phyloP scores from a whole-genome alignment of 2,113 vertebrate species.

The Coreoperca whiteheadi region DNA sequence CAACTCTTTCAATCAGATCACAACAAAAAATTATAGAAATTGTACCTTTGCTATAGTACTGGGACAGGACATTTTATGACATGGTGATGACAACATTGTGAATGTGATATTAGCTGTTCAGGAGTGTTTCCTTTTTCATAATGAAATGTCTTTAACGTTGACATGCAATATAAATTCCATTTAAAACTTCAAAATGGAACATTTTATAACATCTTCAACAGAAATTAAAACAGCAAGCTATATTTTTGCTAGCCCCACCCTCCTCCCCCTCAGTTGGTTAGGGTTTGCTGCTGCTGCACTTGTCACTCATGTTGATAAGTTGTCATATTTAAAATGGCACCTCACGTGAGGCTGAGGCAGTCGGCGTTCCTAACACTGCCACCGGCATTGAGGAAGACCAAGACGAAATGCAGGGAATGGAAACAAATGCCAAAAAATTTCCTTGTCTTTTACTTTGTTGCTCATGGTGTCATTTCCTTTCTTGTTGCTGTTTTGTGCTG shows the following conservation, averaged over 20 bases:
- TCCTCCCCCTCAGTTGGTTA: neutral
- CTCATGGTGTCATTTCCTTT: neutral
- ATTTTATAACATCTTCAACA: neutral
- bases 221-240: neutral
- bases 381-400: constrained; percentile 1
- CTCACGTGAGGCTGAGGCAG: constrained; percentile 3
- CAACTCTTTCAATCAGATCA: neutral
- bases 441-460: neutral
- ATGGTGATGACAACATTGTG: neutral
- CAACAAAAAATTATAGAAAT: neutral
- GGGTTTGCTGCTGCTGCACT: neutral
- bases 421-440: constrained; percentile 7
- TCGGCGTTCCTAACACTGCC: neutral
- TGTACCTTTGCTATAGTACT: neutral
- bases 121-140: neutral
- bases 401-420: neutral
- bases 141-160: neutral
- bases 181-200: neutral
- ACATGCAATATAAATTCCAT: neutral
- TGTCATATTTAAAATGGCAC: constrained; percentile 34
- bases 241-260: neutral
- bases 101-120: neutral
- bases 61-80: neutral
- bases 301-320: constrained; percentile 42
- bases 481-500: neutral